Percentiles rank a stretch among this genome's conserved stretches.
These are phyloP conservation scores for Micoletzkya japonica DNA, from an alignment of 2,888 invertebrate genomes.

Conservation along the genomic window DNA sequence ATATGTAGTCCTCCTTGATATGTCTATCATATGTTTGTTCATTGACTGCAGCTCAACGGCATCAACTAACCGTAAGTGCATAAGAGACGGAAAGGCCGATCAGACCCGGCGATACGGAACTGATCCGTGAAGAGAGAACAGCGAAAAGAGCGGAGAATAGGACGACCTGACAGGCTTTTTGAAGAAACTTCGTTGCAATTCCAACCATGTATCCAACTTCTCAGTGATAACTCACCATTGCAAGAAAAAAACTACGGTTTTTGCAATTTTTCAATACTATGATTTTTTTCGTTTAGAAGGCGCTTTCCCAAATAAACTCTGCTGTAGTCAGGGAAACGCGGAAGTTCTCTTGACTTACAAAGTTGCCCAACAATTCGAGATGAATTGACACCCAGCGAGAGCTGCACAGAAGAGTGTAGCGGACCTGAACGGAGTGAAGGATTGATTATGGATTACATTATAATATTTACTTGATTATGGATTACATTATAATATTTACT, in stretches of 20 bases:
- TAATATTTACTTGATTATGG: background rate
- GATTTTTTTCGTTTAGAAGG: too few relatives aligned
- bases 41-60: background rate
- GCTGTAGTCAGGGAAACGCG: background rate
- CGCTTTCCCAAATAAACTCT: too few relatives aligned
- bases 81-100: conserved; percentile 70
- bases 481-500: too few relatives aligned
- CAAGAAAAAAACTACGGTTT: too few relatives aligned
- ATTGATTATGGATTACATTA: too few relatives aligned
- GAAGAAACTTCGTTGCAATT: too few relatives aligned
- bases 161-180: conserved; percentile 68
- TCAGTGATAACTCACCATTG: too few relatives aligned
- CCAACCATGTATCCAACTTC: too few relatives aligned
- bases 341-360: conserved; percentile 57
- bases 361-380: conserved; percentile 90
- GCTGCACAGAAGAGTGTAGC: conserved; percentile 45
- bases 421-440: too few relatives aligned
- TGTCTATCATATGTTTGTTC: too few relatives aligned
- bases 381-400: conserved; percentile 83
- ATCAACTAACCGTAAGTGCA: conserved; percentile 44
- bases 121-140: conserved; percentile 70
- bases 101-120: conserved; percentile 66
- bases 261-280: too few relatives aligned
- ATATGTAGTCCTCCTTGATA: too few relatives aligned
- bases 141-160: conserved; percentile 90